These are phyloP conservation scores for Chiridota heheva DNA, from an alignment of 35 echinoderm and acorn worm species.

Conservation along the genomic window DNA sequence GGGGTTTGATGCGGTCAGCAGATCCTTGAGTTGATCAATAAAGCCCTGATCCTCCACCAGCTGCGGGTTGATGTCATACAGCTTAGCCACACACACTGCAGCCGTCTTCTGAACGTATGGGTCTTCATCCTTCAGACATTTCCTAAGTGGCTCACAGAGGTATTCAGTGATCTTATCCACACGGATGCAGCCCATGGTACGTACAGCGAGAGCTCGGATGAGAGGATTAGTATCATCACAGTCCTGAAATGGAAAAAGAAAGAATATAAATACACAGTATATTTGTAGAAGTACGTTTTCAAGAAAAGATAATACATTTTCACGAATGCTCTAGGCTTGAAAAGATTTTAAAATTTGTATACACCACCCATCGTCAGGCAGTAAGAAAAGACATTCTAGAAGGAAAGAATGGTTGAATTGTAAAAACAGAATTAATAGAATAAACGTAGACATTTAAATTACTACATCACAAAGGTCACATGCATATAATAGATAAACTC, in stretches of 20 bases:
- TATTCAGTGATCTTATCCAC: slow-evolving; percentile 99
- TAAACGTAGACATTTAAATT: too few species aligned
- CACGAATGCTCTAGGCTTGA: background rate
- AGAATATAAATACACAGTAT: too few species aligned
- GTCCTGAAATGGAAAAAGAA: slow-evolving; percentile 52
- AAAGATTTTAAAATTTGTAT: background rate
- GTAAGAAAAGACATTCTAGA: too few species aligned
- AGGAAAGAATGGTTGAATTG: too few species aligned
- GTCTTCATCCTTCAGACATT: slow-evolving; percentile 98
- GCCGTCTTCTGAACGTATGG: slow-evolving; percentile 98
- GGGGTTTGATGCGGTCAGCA: slow-evolving; percentile 90
- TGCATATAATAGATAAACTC: too few species aligned
- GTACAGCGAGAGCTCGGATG: slow-evolving; percentile 89
- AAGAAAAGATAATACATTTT: background rate
- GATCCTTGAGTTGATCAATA: slow-evolving; percentile 90
- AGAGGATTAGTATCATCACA: slow-evolving; percentile 94
- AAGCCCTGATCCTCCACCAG: slow-evolving; percentile 98
- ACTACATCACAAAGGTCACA: too few species aligned
- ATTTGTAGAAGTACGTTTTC: background rate
- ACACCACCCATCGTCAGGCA: too few species aligned
- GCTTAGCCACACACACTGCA: slow-evolving; percentile 95
- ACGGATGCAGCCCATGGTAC: slow-evolving; percentile 99
- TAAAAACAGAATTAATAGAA: too few species aligned
- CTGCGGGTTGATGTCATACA: slow-evolving; percentile 96
- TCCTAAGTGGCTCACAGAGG: slow-evolving; percentile 93